Evolutionary conservation across 2,113 vertebrate genomes (phyloP).

Genomic region (Grallaria varia): DNA sequence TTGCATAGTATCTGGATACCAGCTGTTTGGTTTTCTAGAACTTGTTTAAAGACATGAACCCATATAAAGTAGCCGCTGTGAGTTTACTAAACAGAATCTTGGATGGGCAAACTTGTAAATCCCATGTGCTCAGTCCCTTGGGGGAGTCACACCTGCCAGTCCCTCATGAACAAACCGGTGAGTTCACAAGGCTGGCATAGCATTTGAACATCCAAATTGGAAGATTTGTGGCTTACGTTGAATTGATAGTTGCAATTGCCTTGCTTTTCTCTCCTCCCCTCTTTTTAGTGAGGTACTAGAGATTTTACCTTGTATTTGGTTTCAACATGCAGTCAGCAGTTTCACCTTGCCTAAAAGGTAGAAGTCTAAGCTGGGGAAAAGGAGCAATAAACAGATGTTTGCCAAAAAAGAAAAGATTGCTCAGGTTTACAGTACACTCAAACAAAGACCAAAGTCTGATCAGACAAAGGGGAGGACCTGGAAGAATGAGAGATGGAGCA

Average conservation of each 20-base stretch:
- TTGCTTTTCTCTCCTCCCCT: background rate
- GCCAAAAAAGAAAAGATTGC: background rate
- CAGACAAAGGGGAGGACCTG: background rate
- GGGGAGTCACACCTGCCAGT: background rate
- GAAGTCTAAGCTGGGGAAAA: background rate
- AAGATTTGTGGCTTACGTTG: background rate
- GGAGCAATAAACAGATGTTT: background rate
- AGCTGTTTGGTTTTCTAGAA: background rate
- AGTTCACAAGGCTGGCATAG: background rate
- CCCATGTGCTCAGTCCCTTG: fast-evolving
- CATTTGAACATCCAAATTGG: background rate
- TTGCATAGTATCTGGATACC: background rate
- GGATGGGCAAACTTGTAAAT: background rate
- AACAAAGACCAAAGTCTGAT: background rate
- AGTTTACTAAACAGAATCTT: background rate
- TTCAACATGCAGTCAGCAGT: background rate
- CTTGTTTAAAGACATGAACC: background rate
- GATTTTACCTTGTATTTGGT: background rate
- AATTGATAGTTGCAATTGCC: background rate
- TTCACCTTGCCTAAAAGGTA: background rate
- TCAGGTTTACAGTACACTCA: background rate
- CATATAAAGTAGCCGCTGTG: background rate
- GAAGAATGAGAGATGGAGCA: background rate
- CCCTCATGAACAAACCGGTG: background rate
- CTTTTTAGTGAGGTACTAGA: background rate